phyloP scores from a whole-genome alignment of 2,797 vertebrate genomes.

The Pangasius larnaudii region DNA sequence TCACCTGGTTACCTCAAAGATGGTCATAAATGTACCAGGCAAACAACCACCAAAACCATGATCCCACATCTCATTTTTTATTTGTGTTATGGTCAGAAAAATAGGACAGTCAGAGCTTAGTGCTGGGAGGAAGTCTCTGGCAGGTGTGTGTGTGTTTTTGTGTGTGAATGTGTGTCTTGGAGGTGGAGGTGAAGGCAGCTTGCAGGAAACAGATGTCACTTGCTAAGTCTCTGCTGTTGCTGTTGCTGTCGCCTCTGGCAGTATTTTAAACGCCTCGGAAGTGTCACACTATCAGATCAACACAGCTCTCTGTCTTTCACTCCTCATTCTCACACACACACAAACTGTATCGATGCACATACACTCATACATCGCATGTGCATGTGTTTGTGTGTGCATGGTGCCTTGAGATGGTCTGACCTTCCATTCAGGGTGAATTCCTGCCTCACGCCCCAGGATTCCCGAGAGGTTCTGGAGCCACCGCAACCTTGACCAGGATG shows the following conservation, averaged over 20 bases:
- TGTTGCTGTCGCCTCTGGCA: slow-evolving; percentile 29
- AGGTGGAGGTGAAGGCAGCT: background rate
- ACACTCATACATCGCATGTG: background rate
- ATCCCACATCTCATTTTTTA: background rate
- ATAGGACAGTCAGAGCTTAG: background rate
- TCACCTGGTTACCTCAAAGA: background rate
- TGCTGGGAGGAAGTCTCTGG: background rate
- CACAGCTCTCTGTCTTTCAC: background rate
- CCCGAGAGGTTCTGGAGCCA: background rate
- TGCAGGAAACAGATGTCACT: slow-evolving; percentile 27
- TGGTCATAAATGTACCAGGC: background rate
- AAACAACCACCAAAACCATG: background rate
- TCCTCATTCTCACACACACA: background rate
- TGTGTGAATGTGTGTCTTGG: background rate
- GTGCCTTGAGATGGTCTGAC: background rate
- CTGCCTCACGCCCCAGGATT: background rate
- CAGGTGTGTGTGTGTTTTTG: background rate
- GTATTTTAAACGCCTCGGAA: slow-evolving; percentile 32
- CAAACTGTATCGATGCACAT: background rate
- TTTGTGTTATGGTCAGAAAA: background rate
- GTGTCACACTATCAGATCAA: slow-evolving; percentile 28
- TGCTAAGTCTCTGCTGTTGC: slow-evolving; percentile 8
- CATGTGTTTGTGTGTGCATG: background rate
- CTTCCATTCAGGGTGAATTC: background rate
- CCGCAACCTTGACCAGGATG: background rate